These are phyloP conservation scores for Thermophis baileyi DNA, from an alignment of 2,113 vertebrate species.

Conservation along the genomic window DNA sequence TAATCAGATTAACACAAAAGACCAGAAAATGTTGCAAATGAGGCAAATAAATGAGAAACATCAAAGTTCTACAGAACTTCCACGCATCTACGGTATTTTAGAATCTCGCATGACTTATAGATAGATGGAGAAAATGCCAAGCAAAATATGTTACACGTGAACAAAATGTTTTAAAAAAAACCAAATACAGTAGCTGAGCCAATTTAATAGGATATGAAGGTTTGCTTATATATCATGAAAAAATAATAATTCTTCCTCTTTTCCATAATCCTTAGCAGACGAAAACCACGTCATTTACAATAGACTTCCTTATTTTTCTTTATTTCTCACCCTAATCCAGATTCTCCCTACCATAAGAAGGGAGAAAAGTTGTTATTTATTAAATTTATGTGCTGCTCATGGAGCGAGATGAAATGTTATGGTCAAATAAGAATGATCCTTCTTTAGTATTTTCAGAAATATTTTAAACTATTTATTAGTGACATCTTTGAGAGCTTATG, in stretches of 20 bases:
- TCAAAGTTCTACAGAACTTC: neutral
- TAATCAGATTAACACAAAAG: neutral
- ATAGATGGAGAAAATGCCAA: neutral
- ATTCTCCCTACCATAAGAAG: neutral
- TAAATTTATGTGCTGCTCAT: neutral
- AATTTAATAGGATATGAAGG: neutral
- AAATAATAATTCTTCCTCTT: neutral
- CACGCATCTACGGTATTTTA: neutral
- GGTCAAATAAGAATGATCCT: neutral
- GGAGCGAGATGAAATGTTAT: neutral
- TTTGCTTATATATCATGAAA: neutral
- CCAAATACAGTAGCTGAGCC: neutral
- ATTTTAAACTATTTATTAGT: neutral
- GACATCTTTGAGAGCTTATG: neutral
- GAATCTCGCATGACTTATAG: neutral
- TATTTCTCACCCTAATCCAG: neutral
- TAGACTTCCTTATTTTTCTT: neutral
- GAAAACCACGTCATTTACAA: neutral
- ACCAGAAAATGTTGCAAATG: neutral
- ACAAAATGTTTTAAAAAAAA: neutral
- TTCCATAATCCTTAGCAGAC: neutral
- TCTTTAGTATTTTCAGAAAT: neutral
- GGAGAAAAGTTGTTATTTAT: neutral
- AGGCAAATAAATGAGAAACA: neutral
- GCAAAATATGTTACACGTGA: neutral